These are phyloP conservation scores for Bryconaethiops microstoma DNA, from an alignment of 2,797 vertebrate species.

Conservation along the genomic window DNA sequence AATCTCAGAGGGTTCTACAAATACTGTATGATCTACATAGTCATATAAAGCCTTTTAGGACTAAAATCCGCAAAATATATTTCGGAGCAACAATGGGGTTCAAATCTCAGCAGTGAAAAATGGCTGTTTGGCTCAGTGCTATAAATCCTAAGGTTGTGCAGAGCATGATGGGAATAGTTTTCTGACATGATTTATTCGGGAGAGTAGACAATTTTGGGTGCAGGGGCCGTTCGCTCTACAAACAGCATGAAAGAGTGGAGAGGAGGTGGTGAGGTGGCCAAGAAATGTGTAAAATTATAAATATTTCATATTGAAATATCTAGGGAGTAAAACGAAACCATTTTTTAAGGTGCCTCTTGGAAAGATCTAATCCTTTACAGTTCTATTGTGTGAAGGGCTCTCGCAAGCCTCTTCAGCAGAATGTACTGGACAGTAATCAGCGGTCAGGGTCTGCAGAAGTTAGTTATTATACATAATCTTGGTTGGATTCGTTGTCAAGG, in stretches of 20 bases:
- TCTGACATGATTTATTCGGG: conserved; percentile 53
- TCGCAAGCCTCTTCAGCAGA: conserved; percentile 24
- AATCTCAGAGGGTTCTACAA: neutral
- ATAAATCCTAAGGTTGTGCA: conserved; percentile 49
- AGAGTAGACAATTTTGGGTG: conserved; percentile 41
- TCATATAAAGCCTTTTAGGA: neutral
- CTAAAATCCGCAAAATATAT: conserved; percentile 22
- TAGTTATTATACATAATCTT: neutral
- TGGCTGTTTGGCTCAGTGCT: conserved; percentile 36
- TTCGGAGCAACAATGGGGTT: conserved; percentile 36
- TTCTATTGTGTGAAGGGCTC: conserved; percentile 25
- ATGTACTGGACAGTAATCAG: conserved; percentile 8
- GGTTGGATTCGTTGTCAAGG: conserved; percentile 3
- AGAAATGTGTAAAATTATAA: conserved; percentile 53
- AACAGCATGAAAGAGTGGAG: conserved; percentile 32
- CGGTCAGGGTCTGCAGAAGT: neutral
- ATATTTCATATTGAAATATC: conserved; percentile 52
- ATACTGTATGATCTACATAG: neutral
- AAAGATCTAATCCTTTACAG: conserved; percentile 34
- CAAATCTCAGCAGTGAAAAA: conserved; percentile 46
- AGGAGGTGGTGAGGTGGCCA: conserved; percentile 30
- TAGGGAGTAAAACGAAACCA: conserved; percentile 45
- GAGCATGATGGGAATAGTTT: conserved; percentile 46
- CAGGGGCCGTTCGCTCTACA: conserved; percentile 26
- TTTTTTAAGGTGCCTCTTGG: conserved; percentile 34